Evolutionary conservation across 2,888 invertebrate genomes (phyloP).

Genomic region (Nomada ferruginata): DNA sequence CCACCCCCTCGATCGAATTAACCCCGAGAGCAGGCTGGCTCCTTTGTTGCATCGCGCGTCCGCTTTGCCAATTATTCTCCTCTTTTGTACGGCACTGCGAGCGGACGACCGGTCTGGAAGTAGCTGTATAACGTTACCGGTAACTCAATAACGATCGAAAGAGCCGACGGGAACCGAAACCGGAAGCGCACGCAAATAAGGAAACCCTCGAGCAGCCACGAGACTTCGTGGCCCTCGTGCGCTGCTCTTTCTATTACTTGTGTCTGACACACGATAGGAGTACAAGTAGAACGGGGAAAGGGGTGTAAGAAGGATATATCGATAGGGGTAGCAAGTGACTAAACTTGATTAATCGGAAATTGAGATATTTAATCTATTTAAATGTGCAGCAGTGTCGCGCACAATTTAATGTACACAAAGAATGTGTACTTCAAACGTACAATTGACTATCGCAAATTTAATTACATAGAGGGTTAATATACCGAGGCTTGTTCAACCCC

Average conservation of each 20-base stretch:
- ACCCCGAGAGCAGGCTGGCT: constrained; percentile 39
- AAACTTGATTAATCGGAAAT: too few species aligned
- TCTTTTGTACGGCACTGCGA: constrained; percentile 45
- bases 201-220: constrained; percentile 65
- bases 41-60: constrained; percentile 50
- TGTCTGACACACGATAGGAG: background rate
- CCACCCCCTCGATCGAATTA: constrained; percentile 51
- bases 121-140: constrained; percentile 72
- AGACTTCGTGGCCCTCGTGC: constrained; percentile 17
- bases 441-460: too few species aligned
- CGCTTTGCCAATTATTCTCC: constrained; percentile 60
- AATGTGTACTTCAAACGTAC: too few species aligned
- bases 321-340: too few species aligned
- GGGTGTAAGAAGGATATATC: background rate
- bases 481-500: too few species aligned
- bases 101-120: constrained; percentile 38
- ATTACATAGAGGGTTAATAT: too few species aligned
- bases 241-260: constrained; percentile 1
- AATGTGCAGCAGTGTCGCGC: too few species aligned
- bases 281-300: background rate
- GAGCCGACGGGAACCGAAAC: constrained; percentile 67
- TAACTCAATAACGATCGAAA: constrained; percentile 79
- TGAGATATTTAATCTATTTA: too few species aligned
- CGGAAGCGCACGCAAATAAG: constrained; percentile 72
- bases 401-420: too few species aligned